These are phyloP conservation scores for Montifringilla adamsi DNA, from an alignment of 2,113 vertebrate genomes.

Conservation along the genomic window DNA sequence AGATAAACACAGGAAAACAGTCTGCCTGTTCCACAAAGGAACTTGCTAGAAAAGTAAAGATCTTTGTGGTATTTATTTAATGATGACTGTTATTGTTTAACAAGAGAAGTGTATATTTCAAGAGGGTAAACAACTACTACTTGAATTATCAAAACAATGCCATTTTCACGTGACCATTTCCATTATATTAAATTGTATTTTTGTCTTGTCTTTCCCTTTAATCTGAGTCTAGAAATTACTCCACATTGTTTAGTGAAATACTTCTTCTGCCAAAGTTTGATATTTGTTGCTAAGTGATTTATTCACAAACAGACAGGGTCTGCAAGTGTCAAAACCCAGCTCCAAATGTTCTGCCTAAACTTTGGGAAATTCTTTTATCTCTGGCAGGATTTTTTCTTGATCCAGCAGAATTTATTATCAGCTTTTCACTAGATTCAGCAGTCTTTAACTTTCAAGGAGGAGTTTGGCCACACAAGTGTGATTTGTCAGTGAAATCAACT, in stretches of 20 bases:
- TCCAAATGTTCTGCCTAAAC: neutral
- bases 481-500: slow-evolving; percentile 10
- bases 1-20: neutral
- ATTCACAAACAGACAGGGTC: slow-evolving; percentile 2
- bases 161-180: neutral
- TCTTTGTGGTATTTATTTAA: neutral
- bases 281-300: slow-evolving; percentile 4
- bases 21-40: neutral
- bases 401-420: slow-evolving; percentile 1
- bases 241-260: neutral
- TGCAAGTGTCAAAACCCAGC: neutral
- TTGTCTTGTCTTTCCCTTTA: slow-evolving; percentile 3
- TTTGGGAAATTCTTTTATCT: slow-evolving; percentile 1
- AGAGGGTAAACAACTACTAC: neutral
- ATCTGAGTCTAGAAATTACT: neutral
- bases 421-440: slow-evolving; percentile 20
- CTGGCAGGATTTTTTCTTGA: neutral
- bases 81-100: neutral
- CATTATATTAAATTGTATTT: neutral
- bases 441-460: neutral
- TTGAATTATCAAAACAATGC: neutral
- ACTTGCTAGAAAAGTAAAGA: neutral
- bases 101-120: neutral
- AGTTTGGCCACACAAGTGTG: neutral
- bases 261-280: neutral